Evolutionary conservation across 2,797 vertebrate genomes (phyloP), one percentile per base, ranked within the genome.

Genomic region (Micrastur ruficollis): DNA sequence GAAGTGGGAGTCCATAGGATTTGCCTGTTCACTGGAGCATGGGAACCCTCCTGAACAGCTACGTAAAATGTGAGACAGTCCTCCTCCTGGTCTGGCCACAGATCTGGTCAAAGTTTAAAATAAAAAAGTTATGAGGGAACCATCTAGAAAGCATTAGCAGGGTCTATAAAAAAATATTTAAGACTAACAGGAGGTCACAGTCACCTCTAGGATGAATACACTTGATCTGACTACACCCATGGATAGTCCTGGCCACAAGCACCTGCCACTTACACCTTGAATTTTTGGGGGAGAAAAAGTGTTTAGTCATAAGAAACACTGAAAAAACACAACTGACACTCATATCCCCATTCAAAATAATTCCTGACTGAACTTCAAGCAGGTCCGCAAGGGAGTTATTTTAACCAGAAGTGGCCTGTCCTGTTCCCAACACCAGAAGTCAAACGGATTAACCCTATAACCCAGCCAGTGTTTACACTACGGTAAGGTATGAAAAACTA

Each of bases 391-490:
- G 84, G 78, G 92, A 84, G 67, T 86, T 93, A n/a, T 71, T 96
- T 90, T 83, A 78, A 93, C 91, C 93, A 91, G 53, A 90, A 94
- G 91, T 40, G 74, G 70, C 81, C 89, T 46, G 66, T 80, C 82
- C 81, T 89, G 49, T 62, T 89, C 74, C 90, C 58, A 90, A 47
- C 47, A 92, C 46, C 87, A 78, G 23, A 93, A 89, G 68, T 93
- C 90, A 86, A 68, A 70, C 4, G 6, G 95, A 74, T 96, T 65
- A 89, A 63, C 29, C 81, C 31, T 34, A 3, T 72, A 92, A 93
- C 89, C 79, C 50, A 0, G 79, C 49, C 22, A 9, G 87, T 76
- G 82, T 95, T 97, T 81, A 93, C 73, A 32, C 88, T 59, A 56
- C 16, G 46, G 89, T 70, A 73, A 85, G 91, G 88, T 93, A 96